Conservation (phyloP, 2,113 vertebrate species). For the Oreochromis spilurus region DNA sequence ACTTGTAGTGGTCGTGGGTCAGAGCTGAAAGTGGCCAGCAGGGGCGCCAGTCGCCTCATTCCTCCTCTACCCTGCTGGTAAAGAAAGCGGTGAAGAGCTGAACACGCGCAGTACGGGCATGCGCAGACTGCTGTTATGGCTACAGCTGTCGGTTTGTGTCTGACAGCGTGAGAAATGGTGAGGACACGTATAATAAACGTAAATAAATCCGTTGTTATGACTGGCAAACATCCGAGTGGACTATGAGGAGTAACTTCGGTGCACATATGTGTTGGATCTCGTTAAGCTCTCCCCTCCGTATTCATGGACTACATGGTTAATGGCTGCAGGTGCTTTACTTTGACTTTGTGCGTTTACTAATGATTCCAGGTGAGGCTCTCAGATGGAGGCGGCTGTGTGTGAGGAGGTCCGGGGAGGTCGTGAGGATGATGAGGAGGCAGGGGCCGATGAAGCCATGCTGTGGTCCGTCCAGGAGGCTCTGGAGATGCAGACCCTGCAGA, state of each 20-base stretch:
- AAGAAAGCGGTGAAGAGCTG: neutral
- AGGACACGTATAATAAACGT: neutral
- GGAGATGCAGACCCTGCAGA: slow-evolving; percentile 73
- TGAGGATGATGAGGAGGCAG: neutral
- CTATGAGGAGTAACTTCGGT: neutral
- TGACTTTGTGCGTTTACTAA: neutral
- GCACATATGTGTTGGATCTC: neutral
- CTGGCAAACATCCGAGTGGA: neutral
- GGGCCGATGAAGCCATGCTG: slow-evolving; percentile 60
- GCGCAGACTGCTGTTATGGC: neutral
- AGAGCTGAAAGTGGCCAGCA: neutral
- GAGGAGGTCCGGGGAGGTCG: neutral
- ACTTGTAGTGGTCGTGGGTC: neutral
- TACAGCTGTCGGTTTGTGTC: neutral
- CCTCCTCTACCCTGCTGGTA: neutral
- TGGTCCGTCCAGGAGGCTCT: slow-evolving; percentile 74
- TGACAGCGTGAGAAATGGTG: neutral
- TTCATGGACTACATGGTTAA: neutral
- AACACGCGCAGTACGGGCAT: neutral
- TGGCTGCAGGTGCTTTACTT: neutral
- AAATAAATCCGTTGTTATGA: no score
- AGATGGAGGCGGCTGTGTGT: slow-evolving; percentile 20
- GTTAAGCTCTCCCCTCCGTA: neutral
- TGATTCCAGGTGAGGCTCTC: neutral
- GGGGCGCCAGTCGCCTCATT: neutral